A percentile compares a stretch with the other conserved stretches of the same genome.
These are phyloP conservation scores for Brachymystax lenok DNA, from an alignment of 2,797 vertebrate genomes.

Conservation along the genomic window DNA sequence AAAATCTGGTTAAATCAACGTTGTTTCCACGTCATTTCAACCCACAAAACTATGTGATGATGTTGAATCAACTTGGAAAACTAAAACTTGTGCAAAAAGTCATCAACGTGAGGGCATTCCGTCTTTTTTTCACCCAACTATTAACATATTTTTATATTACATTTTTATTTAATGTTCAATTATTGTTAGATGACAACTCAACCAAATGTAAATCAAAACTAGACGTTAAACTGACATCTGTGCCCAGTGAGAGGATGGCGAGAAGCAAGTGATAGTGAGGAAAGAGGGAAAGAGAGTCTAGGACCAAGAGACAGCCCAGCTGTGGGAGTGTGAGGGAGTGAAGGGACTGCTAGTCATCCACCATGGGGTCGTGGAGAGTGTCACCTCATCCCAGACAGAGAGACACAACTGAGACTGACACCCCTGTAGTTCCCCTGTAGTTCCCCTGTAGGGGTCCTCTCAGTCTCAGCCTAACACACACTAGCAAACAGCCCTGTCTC, in stretches of 20 bases:
- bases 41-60: too few relatives aligned
- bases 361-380: background rate
- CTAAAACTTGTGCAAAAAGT: too few relatives aligned
- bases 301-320: background rate
- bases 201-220: background rate
- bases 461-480: slow-evolving; percentile 24
- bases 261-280: background rate
- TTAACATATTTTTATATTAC: too few relatives aligned
- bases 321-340: slow-evolving; percentile 22
- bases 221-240: background rate
- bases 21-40: too few relatives aligned
- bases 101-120: too few relatives aligned
- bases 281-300: background rate
- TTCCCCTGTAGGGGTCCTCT: background rate
- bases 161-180: too few relatives aligned
- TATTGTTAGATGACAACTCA: too few relatives aligned
- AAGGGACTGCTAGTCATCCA: slow-evolving; percentile 39
- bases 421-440: background rate
- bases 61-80: too few relatives aligned
- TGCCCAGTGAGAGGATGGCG: background rate
- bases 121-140: too few relatives aligned
- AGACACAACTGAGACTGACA: background rate
- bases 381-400: background rate
- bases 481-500: slow-evolving; percentile 5
- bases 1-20: too few relatives aligned